These are phyloP conservation scores for Crotalus horridus DNA, from an alignment of 2,113 vertebrate genomes.

Conservation along the genomic window DNA sequence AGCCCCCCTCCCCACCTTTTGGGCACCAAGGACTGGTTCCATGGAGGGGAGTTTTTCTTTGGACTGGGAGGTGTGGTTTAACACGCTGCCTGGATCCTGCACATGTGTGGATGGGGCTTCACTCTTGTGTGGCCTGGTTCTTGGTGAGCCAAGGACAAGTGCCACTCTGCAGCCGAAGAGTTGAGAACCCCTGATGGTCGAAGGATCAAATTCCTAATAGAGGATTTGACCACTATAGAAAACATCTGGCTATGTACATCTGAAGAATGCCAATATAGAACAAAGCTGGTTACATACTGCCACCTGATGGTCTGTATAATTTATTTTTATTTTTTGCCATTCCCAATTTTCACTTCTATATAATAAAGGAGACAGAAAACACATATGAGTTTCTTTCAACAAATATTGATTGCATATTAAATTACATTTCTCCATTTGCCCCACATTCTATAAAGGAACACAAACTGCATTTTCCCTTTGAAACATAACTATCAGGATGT, in stretches of 20 bases:
- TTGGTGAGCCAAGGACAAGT: background rate
- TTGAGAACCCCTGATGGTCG: background rate
- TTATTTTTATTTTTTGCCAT: background rate
- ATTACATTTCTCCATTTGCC: background rate
- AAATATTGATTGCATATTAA: background rate
- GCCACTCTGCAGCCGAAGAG: rapidly evolving
- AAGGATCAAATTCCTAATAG: background rate
- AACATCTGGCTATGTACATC: background rate
- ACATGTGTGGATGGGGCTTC: background rate
- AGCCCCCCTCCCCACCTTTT: background rate
- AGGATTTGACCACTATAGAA: background rate
- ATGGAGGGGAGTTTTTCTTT: background rate
- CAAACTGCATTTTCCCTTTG: background rate
- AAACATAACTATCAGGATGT: background rate
- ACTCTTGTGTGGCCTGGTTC: background rate
- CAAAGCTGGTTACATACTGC: background rate
- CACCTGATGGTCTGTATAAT: background rate
- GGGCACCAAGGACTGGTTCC: background rate
- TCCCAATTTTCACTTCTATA: background rate
- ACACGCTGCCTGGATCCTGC: background rate
- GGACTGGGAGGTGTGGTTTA: background rate
- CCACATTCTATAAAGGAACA: background rate
- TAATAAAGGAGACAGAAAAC: background rate
- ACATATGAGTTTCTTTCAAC: background rate
- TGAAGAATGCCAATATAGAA: background rate